Evolutionary conservation across 2,888 invertebrate genomes (phyloP).

Genomic region (Eupithecia vulgata): DNA sequence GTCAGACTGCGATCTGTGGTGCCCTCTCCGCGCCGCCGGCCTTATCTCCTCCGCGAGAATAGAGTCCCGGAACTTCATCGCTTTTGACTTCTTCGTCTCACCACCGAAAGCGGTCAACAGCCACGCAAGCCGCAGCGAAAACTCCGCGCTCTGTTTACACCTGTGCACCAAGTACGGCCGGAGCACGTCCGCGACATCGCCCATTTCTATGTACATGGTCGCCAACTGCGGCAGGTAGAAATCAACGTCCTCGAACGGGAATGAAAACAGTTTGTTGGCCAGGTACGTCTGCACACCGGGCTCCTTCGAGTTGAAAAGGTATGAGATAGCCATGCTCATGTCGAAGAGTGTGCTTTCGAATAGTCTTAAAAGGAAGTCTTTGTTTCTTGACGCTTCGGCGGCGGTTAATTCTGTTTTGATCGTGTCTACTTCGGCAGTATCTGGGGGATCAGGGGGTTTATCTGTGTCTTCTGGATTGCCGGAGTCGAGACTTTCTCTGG

Average conservation of each 20-base stretch:
- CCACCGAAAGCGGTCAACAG: conserved; percentile 96
- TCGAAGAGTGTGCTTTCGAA: conserved; percentile 98
- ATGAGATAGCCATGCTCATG: conserved; percentile 99
- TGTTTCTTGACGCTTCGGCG: conserved; percentile 77
- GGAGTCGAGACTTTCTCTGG: conserved; percentile 90
- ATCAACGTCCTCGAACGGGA: conserved; percentile 95
- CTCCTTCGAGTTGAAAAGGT: conserved; percentile 98
- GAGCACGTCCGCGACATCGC: conserved; percentile 94
- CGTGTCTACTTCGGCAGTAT: conserved; percentile 56
- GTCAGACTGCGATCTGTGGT: conserved; percentile 90
- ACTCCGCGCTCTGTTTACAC: conserved; percentile 97
- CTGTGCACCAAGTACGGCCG: conserved; percentile 79
- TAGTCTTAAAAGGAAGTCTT: conserved; percentile 91
- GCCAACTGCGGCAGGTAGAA: conserved; percentile 99
- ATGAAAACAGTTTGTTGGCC: conserved; percentile 98
- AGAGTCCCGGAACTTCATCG: conserved; percentile 73
- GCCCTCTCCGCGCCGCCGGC: conserved; percentile 75
- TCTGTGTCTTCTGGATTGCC: conserved; percentile 86
- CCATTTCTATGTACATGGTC: conserved; percentile 99
- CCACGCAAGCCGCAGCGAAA: conserved; percentile 98
- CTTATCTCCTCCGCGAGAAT: conserved; percentile 78
- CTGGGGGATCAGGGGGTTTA: conserved; percentile 76
- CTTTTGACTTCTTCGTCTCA: conserved; percentile 77
- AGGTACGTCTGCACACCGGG: conserved; percentile 98
- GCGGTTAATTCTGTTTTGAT: conserved; percentile 62